phyloP scores from a whole-genome alignment of 2,113 vertebrate species.

The Paramormyrops kingsleyae region DNA sequence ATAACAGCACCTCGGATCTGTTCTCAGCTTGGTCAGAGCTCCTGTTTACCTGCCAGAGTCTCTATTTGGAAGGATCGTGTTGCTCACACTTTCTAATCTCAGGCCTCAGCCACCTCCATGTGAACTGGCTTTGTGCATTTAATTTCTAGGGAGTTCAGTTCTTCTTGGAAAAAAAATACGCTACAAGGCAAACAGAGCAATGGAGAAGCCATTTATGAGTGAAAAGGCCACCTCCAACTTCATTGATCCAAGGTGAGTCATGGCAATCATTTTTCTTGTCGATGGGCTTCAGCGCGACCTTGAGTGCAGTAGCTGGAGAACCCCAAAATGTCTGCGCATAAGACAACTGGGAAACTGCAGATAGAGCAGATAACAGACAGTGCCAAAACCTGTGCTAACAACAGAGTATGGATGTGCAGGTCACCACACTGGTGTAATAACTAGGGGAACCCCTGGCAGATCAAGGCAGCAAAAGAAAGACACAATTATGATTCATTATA shows the following conservation, averaged over 20 bases:
- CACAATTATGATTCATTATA: neutral
- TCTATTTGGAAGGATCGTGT: neutral
- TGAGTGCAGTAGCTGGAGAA: neutral
- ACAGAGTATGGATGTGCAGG: neutral
- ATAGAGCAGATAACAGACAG: neutral
- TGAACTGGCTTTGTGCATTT: neutral
- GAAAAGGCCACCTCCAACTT: neutral
- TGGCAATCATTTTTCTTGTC: neutral
- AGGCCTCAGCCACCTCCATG: neutral
- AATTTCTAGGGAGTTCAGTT: neutral
- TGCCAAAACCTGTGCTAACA: neutral
- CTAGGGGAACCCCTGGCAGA: neutral
- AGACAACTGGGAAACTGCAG: neutral
- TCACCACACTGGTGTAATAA: neutral
- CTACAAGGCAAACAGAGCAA: neutral
- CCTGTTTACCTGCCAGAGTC: neutral
- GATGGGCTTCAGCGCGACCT: neutral
- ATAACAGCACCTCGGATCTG: neutral
- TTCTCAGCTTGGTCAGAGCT: neutral
- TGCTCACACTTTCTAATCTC: neutral
- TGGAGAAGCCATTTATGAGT: neutral
- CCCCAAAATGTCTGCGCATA: neutral
- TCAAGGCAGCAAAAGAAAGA: neutral
- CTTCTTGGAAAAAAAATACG: neutral
- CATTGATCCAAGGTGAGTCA: neutral